Conservation (phyloP, 2,797 vertebrate species). For the Vultur gryphus region DNA sequence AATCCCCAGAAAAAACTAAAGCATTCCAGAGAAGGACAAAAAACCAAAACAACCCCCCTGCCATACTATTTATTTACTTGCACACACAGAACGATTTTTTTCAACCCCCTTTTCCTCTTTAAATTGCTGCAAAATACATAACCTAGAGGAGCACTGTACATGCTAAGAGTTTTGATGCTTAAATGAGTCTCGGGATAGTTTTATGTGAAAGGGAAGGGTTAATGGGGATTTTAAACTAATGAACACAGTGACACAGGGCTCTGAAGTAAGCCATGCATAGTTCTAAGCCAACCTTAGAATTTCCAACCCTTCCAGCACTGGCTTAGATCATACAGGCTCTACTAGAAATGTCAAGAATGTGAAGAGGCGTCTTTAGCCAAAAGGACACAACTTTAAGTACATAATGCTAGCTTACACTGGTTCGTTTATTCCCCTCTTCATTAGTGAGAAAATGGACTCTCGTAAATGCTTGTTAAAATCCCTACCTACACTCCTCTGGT, state of each 20-base stretch:
- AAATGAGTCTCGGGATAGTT: constrained; percentile 68
- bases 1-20: background rate
- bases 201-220: constrained; percentile 74
- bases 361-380: constrained; percentile 85
- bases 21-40: no score
- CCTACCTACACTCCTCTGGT: constrained; percentile 97
- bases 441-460: constrained; percentile 99
- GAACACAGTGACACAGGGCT: constrained; percentile 79
- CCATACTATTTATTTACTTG: constrained; percentile 37
- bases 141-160: constrained; percentile 9
- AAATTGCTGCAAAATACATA: constrained; percentile 45
- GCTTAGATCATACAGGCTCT: constrained; percentile 82
- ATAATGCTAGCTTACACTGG: constrained; percentile 93
- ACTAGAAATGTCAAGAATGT: constrained; percentile 85
- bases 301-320: constrained; percentile 79
- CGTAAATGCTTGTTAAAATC: constrained; percentile 99
- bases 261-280: constrained; percentile 79
- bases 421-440: constrained; percentile 99
- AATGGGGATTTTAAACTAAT: constrained; percentile 80
- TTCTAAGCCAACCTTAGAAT: constrained; percentile 81
- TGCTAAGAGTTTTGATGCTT: constrained; percentile 51
- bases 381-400: constrained; percentile 93
- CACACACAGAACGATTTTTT: background rate
- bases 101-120: background rate
- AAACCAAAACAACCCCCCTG: background rate